Conservation (phyloP, 2,797 vertebrate species). For the Sebastolobus alascanus region DNA sequence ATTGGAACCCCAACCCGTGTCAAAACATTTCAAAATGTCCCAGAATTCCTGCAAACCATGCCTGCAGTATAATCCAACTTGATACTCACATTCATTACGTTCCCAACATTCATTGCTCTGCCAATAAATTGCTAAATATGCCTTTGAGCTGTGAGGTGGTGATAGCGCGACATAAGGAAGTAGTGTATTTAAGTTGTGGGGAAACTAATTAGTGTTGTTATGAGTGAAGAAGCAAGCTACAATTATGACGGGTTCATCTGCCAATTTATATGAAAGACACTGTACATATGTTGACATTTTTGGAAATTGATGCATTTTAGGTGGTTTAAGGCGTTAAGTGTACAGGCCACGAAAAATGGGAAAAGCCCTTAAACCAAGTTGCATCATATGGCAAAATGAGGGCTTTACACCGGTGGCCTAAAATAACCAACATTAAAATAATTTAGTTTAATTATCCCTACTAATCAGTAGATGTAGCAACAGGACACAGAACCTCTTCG, state of each 20-base stretch:
- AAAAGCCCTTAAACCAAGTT: neutral
- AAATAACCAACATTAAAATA: slow-evolving; percentile 51
- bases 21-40: slow-evolving; percentile 6
- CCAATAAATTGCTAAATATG: neutral
- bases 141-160: neutral
- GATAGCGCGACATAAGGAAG: neutral
- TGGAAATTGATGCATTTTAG: neutral
- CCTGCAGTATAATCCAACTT: neutral
- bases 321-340: neutral
- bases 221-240: neutral
- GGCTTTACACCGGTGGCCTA: slow-evolving; percentile 7
- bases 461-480: slow-evolving; percentile 48
- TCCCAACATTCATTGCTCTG: neutral
- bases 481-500: slow-evolving; percentile 39
- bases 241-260: neutral
- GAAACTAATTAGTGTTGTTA: neutral
- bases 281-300: neutral
- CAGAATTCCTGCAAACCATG: neutral
- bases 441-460: slow-evolving; percentile 51
- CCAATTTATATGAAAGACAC: neutral
- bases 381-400: neutral
- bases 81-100: neutral
- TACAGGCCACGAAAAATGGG: neutral
- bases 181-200: neutral
- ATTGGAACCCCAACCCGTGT: neutral